These are phyloP conservation scores for Dallia pectoralis DNA, from an alignment of 2,797 vertebrate species.

Conservation along the genomic window DNA sequence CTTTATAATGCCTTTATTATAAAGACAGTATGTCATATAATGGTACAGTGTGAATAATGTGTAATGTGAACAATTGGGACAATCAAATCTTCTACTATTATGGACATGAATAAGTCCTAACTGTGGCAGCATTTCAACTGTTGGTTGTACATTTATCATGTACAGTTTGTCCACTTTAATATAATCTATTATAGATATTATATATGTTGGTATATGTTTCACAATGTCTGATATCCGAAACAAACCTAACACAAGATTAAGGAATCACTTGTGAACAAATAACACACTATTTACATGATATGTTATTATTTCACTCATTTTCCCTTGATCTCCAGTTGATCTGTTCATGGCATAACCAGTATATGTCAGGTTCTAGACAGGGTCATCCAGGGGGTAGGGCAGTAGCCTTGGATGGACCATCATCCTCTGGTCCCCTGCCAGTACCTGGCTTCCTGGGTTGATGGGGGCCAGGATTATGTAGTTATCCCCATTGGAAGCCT, in stretches of 20 bases:
- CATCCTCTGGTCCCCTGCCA: conserved; percentile 59
- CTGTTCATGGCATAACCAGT: not conserved
- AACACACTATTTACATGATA: too few species aligned
- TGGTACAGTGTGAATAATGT: conserved; percentile 34
- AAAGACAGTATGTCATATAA: conserved; percentile 47
- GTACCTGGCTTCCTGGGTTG: conserved; percentile 91
- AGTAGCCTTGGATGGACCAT: conserved; percentile 74
- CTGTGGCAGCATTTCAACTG: not conserved
- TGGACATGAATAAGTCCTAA: conserved; percentile 11
- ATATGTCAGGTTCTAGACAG: conserved; percentile 38
- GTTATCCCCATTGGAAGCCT: conserved; percentile 83
- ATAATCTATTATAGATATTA: not conserved
- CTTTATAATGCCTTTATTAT: conserved; percentile 70
- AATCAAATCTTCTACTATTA: conserved; percentile 13
- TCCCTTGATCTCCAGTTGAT: not conserved
- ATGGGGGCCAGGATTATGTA: conserved; percentile 93
- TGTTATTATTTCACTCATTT: not conserved
- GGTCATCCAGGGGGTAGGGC: conserved; percentile 66
- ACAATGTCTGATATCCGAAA: too few species aligned
- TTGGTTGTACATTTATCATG: too few species aligned
- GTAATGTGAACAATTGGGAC: conserved; percentile 22
- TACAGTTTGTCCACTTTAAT: not conserved
- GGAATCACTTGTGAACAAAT: too few species aligned
- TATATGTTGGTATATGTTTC: not conserved
- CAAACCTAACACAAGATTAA: too few species aligned